Evolutionary conservation across 2,888 invertebrate genomes (phyloP).

Genomic region (Agrilus cyanescens): DNA sequence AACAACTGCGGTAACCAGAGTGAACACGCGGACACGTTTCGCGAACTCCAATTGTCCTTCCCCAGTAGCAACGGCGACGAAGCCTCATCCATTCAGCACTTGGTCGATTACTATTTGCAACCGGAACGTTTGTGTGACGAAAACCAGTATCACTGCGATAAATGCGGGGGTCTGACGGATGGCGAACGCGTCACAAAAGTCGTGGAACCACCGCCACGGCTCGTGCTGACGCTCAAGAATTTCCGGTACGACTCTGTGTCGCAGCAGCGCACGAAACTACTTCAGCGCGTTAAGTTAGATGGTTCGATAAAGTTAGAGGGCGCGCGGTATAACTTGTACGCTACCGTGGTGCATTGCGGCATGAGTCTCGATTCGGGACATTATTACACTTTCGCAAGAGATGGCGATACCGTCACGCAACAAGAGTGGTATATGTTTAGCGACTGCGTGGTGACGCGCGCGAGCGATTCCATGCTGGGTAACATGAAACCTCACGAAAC

Average conservation of each 20-base stretch:
- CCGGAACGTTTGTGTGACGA: constrained; percentile 69
- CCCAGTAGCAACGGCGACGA: constrained; percentile 43
- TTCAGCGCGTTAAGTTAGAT: constrained; percentile 43
- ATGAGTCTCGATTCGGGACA: constrained; percentile 76
- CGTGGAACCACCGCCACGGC: constrained; percentile 60
- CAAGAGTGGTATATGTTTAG: constrained; percentile 70
- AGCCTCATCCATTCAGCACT: constrained; percentile 51
- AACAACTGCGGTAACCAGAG: constrained; percentile 60
- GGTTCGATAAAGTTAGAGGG: constrained; percentile 44
- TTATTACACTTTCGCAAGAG: constrained; percentile 73
- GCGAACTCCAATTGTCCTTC: constrained; percentile 68
- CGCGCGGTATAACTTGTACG: constrained; percentile 60
- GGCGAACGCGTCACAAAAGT: constrained; percentile 61
- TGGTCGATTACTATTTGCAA: constrained; percentile 66
- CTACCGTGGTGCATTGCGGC: constrained; percentile 76
- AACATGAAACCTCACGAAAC: constrained; percentile 59
- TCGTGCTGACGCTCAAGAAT: constrained; percentile 70
- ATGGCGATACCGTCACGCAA: constrained; percentile 28
- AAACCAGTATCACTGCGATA: constrained; percentile 71
- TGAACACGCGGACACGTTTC: constrained; percentile 63
- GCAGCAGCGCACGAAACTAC: constrained; percentile 66
- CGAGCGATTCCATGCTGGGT: constrained; percentile 49
- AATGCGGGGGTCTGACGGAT: constrained; percentile 62
- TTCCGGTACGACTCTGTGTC: constrained; percentile 63
- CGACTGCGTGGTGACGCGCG: constrained; percentile 57